These are phyloP conservation scores for Hyles euphorbiae DNA, from an alignment of 1,140 invertebrate species.

Conservation along the genomic window DNA sequence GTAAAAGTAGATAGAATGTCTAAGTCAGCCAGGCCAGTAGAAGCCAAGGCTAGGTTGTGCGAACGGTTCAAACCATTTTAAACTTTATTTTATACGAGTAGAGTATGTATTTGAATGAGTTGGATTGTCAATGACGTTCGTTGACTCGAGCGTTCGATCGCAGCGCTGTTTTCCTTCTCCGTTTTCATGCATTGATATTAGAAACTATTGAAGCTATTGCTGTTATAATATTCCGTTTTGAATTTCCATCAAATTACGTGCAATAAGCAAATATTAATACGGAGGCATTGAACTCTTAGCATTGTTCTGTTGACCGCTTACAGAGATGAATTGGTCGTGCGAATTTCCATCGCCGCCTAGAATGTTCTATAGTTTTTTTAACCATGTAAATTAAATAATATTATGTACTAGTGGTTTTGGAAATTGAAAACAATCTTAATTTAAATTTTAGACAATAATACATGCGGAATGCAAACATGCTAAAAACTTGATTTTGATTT, in stretches of 20 bases:
- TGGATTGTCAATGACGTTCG: constrained; percentile 70
- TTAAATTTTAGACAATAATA: not conserved
- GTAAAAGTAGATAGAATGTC: constrained; percentile 76
- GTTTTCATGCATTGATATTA: constrained; percentile 74
- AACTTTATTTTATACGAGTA: constrained; percentile 35
- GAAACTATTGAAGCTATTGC: constrained; percentile 59
- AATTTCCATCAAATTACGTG: constrained; percentile 7
- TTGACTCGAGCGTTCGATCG: constrained; percentile 74
- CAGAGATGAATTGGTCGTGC: too few species aligned
- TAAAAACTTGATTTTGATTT: not conserved
- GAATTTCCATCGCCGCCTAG: too few species aligned
- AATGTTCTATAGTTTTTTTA: too few species aligned
- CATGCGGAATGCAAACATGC: not conserved
- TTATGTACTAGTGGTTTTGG: too few species aligned
- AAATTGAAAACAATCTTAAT: not conserved
- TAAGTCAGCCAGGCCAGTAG: constrained; percentile 74
- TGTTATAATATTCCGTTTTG: constrained; percentile 27
- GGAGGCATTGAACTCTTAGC: not conserved
- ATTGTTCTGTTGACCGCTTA: too few species aligned
- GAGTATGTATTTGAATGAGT: constrained; percentile 30
- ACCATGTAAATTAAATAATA: too few species aligned
- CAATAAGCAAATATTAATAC: not conserved
- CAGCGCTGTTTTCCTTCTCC: constrained; percentile 74
- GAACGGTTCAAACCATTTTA: constrained; percentile 26
- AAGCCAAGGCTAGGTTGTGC: constrained; percentile 71